phyloP scores from a whole-genome alignment of 2,888 invertebrate species.

The Drepana falcataria region DNA sequence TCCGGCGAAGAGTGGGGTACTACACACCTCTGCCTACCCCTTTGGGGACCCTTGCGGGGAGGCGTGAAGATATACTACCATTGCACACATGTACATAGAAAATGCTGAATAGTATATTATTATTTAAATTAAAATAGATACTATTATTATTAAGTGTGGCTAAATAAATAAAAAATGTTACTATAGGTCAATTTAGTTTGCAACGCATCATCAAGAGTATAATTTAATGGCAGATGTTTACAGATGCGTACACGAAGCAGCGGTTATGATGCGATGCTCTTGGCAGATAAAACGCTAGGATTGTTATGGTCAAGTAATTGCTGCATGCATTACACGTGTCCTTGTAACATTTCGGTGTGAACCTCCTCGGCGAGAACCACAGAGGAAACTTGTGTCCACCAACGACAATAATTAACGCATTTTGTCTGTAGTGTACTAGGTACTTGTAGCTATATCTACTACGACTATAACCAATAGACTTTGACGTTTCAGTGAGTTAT shows the following conservation, averaged over 20 bases:
- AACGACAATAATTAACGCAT: conserved; percentile 23
- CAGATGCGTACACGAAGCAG: neutral
- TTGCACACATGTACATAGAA: too few relatives aligned
- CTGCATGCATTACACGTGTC: conserved; percentile 35
- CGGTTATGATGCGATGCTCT: conserved; percentile 13
- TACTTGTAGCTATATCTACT: too few relatives aligned
- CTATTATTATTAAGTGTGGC: too few relatives aligned
- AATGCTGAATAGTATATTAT: too few relatives aligned
- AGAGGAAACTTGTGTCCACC: conserved; percentile 25
- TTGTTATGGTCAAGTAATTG: conserved; percentile 24
- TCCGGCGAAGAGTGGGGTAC: too few relatives aligned
- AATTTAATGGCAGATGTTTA: neutral
- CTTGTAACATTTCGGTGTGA: conserved; percentile 49
- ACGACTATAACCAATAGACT: too few relatives aligned
- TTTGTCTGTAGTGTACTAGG: conserved; percentile 7
- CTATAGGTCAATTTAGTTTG: neutral
- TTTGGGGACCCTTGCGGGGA: too few relatives aligned
- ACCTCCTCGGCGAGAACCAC: conserved; percentile 24
- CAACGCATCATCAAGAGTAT: neutral
- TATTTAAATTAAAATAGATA: too few relatives aligned
- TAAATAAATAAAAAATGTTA: too few relatives aligned
- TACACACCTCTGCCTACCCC: too few relatives aligned
- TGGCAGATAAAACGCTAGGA: conserved; percentile 26
- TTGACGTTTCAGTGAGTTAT: too few relatives aligned
- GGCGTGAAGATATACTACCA: too few relatives aligned